A percentile compares a stretch with the other conserved stretches of the same genome.
These are phyloP conservation scores for Papilio aristodemus DNA, from an alignment of 1,140 invertebrate genomes.

Conservation along the genomic window DNA sequence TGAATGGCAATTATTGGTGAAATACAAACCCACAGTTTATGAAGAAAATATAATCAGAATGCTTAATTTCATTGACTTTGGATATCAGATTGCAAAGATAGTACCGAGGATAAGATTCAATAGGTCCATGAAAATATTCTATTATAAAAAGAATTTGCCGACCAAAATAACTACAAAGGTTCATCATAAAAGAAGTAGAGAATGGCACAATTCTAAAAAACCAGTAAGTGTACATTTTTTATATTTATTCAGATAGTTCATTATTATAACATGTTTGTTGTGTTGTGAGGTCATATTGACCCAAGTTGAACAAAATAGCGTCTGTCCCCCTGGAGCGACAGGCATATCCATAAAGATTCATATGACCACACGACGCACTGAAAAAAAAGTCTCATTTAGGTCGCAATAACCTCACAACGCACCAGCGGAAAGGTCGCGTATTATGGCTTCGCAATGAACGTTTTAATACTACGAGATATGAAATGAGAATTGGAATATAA, in stretches of 20 bases:
- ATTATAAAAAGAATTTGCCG: conserved; percentile 61
- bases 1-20: conserved; percentile 84
- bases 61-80: conserved; percentile 87
- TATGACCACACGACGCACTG: no score
- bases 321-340: no score
- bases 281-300: no score
- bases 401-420: no score
- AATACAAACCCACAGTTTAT: conserved; percentile 78
- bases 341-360: no score
- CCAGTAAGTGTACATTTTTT: conserved; percentile 52
- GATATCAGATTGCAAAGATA: conserved; percentile 84
- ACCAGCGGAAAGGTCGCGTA: no score
- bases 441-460: no score
- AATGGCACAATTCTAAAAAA: conserved; percentile 73
- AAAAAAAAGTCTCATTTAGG: no score
- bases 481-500: no score
- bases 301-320: no score
- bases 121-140: conserved; percentile 77
- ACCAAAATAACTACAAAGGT: conserved; percentile 65
- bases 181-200: conserved; percentile 64
- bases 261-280: no score
- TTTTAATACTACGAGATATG: no score
- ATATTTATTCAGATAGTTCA: not conserved
- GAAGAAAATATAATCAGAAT: conserved; percentile 86
- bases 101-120: conserved; percentile 82